A percentile compares a stretch with the other conserved stretches of the same genome.
These are phyloP conservation scores for Micronisus gabar DNA, from an alignment of 2,113 vertebrate species.

Conservation along the genomic window DNA sequence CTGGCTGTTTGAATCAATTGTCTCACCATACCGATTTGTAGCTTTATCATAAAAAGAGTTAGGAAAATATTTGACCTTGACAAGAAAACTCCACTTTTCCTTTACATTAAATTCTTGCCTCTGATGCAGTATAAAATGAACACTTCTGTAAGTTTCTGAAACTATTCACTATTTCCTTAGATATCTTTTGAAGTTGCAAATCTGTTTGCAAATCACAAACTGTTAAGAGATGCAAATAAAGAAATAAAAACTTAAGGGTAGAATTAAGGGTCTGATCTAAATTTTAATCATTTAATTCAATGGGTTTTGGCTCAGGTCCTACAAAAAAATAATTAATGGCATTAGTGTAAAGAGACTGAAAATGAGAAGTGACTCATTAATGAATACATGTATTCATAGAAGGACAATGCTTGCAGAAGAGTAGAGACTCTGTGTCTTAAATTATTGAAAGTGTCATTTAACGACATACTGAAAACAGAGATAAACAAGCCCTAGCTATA, in stretches of 20 bases:
- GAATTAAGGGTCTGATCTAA: slow-evolving; percentile 20
- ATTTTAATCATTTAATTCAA: slow-evolving; percentile 11
- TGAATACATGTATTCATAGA: slow-evolving; percentile 34
- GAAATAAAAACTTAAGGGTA: not conserved
- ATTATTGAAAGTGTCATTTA: slow-evolving; percentile 48
- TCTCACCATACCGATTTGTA: not conserved
- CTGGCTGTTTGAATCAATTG: not conserved
- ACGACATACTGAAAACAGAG: not conserved
- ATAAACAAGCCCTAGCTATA: not conserved
- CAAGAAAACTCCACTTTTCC: not conserved
- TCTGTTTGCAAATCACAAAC: not conserved
- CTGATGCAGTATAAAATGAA: not conserved
- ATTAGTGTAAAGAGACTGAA: slow-evolving; percentile 49
- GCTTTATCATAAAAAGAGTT: not conserved
- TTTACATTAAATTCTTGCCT: not conserved
- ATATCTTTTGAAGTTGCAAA: not conserved
- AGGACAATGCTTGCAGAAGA: slow-evolving; percentile 41
- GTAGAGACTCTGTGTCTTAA: slow-evolving; percentile 39
- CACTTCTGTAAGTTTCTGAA: not conserved
- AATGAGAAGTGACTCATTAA: slow-evolving; percentile 46
- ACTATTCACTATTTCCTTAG: not conserved
- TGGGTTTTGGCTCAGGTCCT: slow-evolving; percentile 14
- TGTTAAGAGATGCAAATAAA: not conserved
- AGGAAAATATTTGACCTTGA: not conserved
- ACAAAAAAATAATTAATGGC: slow-evolving; percentile 54